These are phyloP conservation scores for Polyommatus icarus DNA, from an alignment of 2,888 invertebrate genomes.

Conservation along the genomic window DNA sequence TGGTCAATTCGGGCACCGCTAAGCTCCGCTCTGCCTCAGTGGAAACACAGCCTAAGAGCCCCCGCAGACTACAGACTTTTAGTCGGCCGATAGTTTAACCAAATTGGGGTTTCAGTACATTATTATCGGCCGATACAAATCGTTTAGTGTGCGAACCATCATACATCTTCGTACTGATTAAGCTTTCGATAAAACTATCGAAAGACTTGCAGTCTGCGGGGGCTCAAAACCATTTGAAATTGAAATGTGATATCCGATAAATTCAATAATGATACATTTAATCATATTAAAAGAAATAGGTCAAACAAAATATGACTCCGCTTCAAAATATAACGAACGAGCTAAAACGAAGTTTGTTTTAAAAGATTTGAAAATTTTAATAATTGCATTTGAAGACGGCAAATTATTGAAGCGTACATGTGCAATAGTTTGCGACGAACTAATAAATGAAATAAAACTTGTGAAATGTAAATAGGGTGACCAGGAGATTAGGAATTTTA, in stretches of 20 bases:
- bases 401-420: slow-evolving; percentile 28
- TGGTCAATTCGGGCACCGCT: no score
- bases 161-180: no score
- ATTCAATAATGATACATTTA: background rate
- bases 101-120: no score
- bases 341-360: background rate
- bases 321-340: background rate
- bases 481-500: background rate
- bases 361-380: slow-evolving; percentile 27
- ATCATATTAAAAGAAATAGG: background rate
- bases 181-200: no score
- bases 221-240: background rate
- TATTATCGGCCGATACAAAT: no score
- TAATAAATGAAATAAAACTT: slow-evolving; percentile 31
- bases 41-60: no score
- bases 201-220: no score
- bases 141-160: no score
- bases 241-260: background rate
- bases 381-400: slow-evolving; percentile 28
- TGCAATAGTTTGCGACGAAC: slow-evolving; percentile 27
- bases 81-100: no score
- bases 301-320: slow-evolving; percentile 2
- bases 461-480: slow-evolving; percentile 14
- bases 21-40: no score
- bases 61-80: no score